A percentile compares a stretch with the other conserved stretches of the same genome.
These are phyloP conservation scores for Lanistes nyassanus DNA, from an alignment of 1,140 invertebrate genomes.

Conservation along the genomic window DNA sequence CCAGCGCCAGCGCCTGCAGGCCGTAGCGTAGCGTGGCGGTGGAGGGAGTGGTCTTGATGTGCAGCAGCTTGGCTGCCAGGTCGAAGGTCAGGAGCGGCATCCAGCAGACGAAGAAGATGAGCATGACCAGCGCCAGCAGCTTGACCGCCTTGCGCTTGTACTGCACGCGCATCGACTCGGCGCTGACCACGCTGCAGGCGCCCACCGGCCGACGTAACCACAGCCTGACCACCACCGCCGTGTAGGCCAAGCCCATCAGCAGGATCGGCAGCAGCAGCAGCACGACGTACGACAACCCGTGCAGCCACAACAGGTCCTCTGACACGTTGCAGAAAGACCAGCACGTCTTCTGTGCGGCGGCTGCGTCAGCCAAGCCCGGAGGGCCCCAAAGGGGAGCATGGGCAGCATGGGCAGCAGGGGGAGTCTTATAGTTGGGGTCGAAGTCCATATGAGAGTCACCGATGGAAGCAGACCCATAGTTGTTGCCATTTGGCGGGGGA, in stretches of 20 bases:
- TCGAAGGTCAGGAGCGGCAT: conserved; percentile 49
- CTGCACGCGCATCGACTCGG: conserved; percentile 35
- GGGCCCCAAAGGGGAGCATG: too few relatives aligned
- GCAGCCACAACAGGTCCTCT: conserved; percentile 6
- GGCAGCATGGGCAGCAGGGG: too few relatives aligned
- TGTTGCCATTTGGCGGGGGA: too few relatives aligned
- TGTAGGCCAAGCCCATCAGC: conserved; percentile 35
- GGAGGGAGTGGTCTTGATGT: conserved; percentile 24
- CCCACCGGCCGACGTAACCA: conserved; percentile 42
- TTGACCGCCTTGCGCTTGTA: conserved; percentile 52
- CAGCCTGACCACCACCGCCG: conserved; percentile 43
- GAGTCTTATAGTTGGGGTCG: too few relatives aligned
- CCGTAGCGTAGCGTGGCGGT: conserved; percentile 23
- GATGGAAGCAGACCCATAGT: too few relatives aligned
- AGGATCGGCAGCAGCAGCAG: conserved; percentile 7
- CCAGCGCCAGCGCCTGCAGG: conserved; percentile 66
- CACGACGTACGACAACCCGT: conserved; percentile 16
- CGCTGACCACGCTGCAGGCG: conserved; percentile 23
- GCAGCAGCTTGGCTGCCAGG: conserved; percentile 33
- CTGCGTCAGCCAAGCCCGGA: too few relatives aligned
- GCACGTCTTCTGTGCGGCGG: neutral
- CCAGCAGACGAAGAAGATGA: conserved; percentile 53
- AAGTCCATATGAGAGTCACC: too few relatives aligned
- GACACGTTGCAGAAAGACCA: conserved; percentile 15
- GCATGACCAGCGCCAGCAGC: conserved; percentile 55